phyloP scores from a whole-genome alignment of 2,888 invertebrate genomes.

The Hemistola chrysoprasaria region DNA sequence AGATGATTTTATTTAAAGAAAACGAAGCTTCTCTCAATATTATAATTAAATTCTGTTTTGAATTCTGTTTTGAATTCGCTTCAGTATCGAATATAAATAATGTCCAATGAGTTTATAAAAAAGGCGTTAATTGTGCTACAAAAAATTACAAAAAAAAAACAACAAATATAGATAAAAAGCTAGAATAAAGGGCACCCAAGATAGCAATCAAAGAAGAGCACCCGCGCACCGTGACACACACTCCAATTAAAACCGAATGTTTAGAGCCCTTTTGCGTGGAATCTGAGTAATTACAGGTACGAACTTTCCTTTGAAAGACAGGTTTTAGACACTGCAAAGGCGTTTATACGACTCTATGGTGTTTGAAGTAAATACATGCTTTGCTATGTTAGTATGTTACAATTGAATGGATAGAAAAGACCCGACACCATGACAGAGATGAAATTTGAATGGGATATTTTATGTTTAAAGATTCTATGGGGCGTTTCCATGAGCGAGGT shows the following conservation, averaged over 20 bases:
- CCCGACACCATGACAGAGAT: constrained; percentile 31
- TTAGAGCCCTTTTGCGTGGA: constrained; percentile 46
- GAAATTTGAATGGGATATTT: constrained; percentile 6
- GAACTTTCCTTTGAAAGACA: constrained; percentile 44
- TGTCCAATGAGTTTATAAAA: constrained; percentile 10
- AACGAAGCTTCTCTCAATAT: constrained; percentile 17
- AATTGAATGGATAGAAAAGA: constrained; percentile 34
- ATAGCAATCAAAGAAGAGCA: constrained; percentile 63
- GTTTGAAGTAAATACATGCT: constrained; percentile 23
- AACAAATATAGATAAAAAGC: constrained; percentile 2
- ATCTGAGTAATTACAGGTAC: constrained; percentile 59
- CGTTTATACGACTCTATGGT: constrained; percentile 14
- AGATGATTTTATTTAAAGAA: constrained; percentile 25
- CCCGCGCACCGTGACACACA: constrained; percentile 60
- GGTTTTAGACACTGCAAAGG: constrained; percentile 20
- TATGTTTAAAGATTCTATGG: background rate
- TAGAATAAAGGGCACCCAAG: constrained; percentile 43
- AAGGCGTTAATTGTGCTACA: constrained; percentile 18
- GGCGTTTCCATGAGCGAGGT: too few relatives aligned
- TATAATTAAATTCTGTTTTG: constrained; percentile 8
- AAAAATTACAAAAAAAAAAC: constrained; percentile 15
- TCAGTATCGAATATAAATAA: constrained; percentile 4
- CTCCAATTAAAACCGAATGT: constrained; percentile 76
- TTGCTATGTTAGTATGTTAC: constrained; percentile 50
- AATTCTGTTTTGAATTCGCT: constrained; percentile 1